These are phyloP conservation scores for Dastarcus helophoroides DNA, from an alignment of 2,888 invertebrate genomes.

Conservation along the genomic window DNA sequence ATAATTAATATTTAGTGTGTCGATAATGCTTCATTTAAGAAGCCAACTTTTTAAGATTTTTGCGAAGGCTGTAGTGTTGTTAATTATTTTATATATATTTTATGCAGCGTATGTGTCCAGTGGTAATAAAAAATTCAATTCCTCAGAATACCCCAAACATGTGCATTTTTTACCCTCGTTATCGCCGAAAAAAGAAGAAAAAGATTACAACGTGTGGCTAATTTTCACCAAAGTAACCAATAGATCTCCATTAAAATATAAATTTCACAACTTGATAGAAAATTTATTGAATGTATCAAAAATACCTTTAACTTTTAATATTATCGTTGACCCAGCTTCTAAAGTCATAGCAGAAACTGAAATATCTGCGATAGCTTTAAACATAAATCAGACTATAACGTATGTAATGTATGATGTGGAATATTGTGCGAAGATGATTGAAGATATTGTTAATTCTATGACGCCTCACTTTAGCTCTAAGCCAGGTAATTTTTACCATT, in stretches of 20 bases:
- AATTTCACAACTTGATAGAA: constrained; percentile 40
- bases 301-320: constrained; percentile 45
- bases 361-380: constrained; percentile 21
- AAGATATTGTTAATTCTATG: constrained; percentile 53
- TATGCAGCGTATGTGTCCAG: too few relatives aligned
- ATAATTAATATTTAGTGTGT: too few relatives aligned
- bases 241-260: constrained; percentile 40
- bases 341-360: constrained; percentile 42
- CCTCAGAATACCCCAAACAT: too few relatives aligned
- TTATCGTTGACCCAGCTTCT: constrained; percentile 51
- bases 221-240: constrained; percentile 46
- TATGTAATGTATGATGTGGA: constrained; percentile 51
- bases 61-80: too few relatives aligned
- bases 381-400: constrained; percentile 32
- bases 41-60: too few relatives aligned
- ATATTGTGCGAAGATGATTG: constrained; percentile 44
- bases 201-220: constrained; percentile 42
- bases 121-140: too few relatives aligned
- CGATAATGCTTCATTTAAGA: too few relatives aligned
- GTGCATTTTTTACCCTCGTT: too few relatives aligned
- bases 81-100: too few relatives aligned
- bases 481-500: constrained; percentile 39
- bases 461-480: constrained; percentile 60
- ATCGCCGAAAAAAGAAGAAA: too few relatives aligned
- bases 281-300: constrained; percentile 40